Evolutionary conservation across 2,888 invertebrate species (phyloP).

Genomic region (Macrosoma leucophasiata): DNA sequence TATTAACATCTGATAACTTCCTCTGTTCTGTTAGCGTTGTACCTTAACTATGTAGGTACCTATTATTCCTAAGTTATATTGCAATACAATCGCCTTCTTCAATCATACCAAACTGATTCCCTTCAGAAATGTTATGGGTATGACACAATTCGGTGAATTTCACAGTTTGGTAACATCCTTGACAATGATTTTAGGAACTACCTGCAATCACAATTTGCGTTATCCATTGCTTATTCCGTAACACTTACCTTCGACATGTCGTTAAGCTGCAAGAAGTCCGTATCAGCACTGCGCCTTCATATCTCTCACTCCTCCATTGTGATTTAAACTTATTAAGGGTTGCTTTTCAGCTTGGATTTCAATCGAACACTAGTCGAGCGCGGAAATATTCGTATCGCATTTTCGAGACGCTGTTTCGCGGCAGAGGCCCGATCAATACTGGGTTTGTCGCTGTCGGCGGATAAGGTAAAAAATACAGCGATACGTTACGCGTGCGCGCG

Average conservation of each 20-base stretch:
- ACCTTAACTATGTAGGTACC: too few species aligned
- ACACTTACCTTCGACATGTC: conserved; percentile 68
- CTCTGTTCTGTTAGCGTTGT: too few species aligned
- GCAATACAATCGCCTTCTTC: too few species aligned
- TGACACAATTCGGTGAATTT: too few species aligned
- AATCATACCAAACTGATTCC: too few species aligned
- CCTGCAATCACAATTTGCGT: conserved; percentile 38
- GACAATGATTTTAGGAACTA: conserved; percentile 43
- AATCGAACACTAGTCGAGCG: conserved; percentile 40
- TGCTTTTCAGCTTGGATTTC: conserved; percentile 18
- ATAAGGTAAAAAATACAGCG: conserved; percentile 56
- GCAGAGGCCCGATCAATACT: conserved; percentile 70
- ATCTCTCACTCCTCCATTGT: conserved; percentile 42
- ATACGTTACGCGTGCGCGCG: conserved; percentile 60
- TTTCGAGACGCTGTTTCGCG: conserved; percentile 53
- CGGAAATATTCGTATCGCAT: conserved; percentile 49
- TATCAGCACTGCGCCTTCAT: conserved; percentile 35
- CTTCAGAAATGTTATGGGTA: too few species aligned
- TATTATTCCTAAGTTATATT: too few species aligned
- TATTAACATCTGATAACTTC: too few species aligned
- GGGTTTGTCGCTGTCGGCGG: conserved; percentile 46
- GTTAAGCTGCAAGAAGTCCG: conserved; percentile 33
- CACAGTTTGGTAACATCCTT: conserved; percentile 31
- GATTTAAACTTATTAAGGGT: conserved; percentile 11
- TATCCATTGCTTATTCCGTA: conserved; percentile 28